These are phyloP conservation scores for Pseudomugil tenellus DNA, from an alignment of 2,797 vertebrate species.

Conservation along the genomic window DNA sequence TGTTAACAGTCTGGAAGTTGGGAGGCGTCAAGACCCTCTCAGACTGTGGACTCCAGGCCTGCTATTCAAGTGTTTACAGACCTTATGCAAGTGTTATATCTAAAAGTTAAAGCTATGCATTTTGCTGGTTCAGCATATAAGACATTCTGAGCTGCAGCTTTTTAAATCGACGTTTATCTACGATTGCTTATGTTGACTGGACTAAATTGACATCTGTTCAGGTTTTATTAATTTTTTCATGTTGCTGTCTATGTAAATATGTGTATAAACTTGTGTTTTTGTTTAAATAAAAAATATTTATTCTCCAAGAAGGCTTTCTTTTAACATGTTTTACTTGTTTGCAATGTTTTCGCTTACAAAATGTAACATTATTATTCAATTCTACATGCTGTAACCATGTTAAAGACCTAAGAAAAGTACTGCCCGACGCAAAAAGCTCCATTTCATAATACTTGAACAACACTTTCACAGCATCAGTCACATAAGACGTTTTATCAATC, in stretches of 20 bases:
- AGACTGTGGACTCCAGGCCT: conserved; percentile 27
- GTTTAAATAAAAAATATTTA: conserved; percentile 71
- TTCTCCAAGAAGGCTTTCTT: conserved; percentile 23
- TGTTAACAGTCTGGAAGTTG: conserved; percentile 13
- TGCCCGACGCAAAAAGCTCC: background rate
- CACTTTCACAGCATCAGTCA: conserved; percentile 2
- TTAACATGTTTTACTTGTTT: background rate
- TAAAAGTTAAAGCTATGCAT: conserved; percentile 8
- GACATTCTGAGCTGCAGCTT: background rate
- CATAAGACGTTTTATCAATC: conserved; percentile 28
- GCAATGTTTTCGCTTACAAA: background rate
- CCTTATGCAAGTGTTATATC: conserved; percentile 1
- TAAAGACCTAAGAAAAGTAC: background rate
- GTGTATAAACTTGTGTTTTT: conserved; percentile 48
- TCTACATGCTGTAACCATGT: background rate
- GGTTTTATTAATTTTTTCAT: background rate
- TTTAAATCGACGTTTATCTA: conserved; percentile 1
- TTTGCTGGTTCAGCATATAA: conserved; percentile 9
- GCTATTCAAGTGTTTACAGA: conserved; percentile 54
- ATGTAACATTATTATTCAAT: no score
- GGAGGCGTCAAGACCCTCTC: conserved; percentile 5
- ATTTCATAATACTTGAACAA: background rate
- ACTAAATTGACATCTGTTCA: background rate
- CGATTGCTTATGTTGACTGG: background rate
- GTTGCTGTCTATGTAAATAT: conserved; percentile 54